A percentile compares a stretch with the other conserved stretches of the same genome.
phyloP scores from a whole-genome alignment of 1,140 invertebrate species.

The Dolichoris vasculosae region DNA sequence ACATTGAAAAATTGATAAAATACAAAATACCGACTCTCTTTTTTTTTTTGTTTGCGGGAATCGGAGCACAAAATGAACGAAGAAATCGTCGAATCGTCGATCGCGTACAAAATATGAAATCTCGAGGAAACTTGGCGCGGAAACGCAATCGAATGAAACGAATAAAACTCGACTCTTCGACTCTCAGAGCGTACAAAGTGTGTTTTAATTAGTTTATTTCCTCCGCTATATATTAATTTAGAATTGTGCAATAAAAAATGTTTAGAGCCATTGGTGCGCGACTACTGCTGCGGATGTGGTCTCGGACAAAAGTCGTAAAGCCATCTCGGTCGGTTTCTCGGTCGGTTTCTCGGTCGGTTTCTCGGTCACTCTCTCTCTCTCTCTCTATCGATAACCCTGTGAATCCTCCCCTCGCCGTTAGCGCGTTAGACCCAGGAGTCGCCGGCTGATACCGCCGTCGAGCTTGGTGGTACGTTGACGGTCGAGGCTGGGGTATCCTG shows the following conservation, averaged over 20 bases:
- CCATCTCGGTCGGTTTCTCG: background rate
- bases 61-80: background rate
- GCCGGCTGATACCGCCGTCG: conserved; percentile 73
- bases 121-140: no score
- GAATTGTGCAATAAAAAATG: conserved; percentile 65
- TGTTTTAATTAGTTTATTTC: background rate
- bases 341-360: background rate
- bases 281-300: conserved; percentile 65
- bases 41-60: background rate
- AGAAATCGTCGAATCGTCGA: background rate
- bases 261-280: conserved; percentile 65
- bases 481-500: conserved; percentile 66
- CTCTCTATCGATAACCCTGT: conserved; percentile 49
- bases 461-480: conserved; percentile 68
- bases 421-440: conserved; percentile 77
- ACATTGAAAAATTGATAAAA: no score
- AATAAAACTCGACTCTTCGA: background rate
- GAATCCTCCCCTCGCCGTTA: background rate
- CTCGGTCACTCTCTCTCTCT: background rate
- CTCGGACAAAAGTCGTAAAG: conserved; percentile 41
- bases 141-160: background rate
- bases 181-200: conserved; percentile 1
- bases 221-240: conserved; percentile 55
- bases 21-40: no score
- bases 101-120: no score